These are phyloP conservation scores for Nephotettix cincticeps DNA, from an alignment of 1,140 invertebrate species.

Conservation along the genomic window DNA sequence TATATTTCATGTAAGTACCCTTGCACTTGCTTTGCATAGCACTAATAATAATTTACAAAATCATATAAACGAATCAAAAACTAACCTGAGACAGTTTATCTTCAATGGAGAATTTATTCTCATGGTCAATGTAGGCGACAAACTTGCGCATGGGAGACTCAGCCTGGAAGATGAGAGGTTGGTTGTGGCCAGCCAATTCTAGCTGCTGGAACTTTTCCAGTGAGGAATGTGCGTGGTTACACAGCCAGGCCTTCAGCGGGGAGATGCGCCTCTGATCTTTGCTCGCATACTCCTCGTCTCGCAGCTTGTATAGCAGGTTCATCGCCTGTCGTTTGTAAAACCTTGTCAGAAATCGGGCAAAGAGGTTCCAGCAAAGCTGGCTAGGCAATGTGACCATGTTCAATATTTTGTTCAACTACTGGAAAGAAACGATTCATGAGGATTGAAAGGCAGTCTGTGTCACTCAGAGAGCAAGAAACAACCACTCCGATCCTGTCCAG, in stretches of 20 bases:
- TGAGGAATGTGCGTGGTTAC: conserved; percentile 78
- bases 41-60: too few relatives aligned
- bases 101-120: conserved; percentile 82
- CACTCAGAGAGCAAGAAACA: too few relatives aligned
- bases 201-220: conserved; percentile 81
- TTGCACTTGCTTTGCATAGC: too few relatives aligned
- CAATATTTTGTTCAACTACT: too few relatives aligned
- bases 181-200: conserved; percentile 63
- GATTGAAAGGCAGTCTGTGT: too few relatives aligned
- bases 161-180: conserved; percentile 80
- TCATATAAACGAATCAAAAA: too few relatives aligned
- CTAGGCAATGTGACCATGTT: too few relatives aligned
- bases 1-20: too few relatives aligned
- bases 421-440: too few relatives aligned
- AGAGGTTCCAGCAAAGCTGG: too few relatives aligned
- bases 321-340: conserved; percentile 75
- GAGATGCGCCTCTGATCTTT: conserved; percentile 78
- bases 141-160: conserved; percentile 85
- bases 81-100: conserved; percentile 91
- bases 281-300: conserved; percentile 66
- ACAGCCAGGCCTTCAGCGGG: conserved; percentile 88
- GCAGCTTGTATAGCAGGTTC: conserved; percentile 85
- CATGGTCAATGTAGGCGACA: conserved; percentile 91
- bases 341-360: too few relatives aligned
- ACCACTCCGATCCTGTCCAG: too few relatives aligned